These are phyloP conservation scores for Sandelia bainsii DNA, from an alignment of 2,797 vertebrate genomes.

Conservation along the genomic window DNA sequence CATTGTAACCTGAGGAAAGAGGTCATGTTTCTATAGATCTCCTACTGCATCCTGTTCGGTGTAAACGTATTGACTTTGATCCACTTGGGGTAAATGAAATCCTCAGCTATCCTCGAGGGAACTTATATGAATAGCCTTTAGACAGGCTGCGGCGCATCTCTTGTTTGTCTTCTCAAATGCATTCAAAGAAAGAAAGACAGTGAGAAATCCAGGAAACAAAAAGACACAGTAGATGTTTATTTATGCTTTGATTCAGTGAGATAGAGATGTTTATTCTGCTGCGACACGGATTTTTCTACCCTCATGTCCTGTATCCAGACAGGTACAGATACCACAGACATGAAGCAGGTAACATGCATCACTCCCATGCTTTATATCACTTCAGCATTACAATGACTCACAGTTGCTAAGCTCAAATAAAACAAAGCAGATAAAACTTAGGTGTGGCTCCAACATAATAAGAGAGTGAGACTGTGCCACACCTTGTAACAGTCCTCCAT, in stretches of 20 bases:
- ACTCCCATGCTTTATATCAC: constrained; percentile 7
- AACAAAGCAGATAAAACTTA: constrained; percentile 64
- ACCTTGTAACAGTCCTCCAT: constrained; percentile 53
- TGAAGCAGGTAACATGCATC: neutral
- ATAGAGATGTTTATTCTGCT: neutral
- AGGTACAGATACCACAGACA: constrained; percentile 6
- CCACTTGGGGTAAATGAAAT: constrained; percentile 13
- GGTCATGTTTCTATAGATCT: constrained; percentile 4
- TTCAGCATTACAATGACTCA: constrained; percentile 48
- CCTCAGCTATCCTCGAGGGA: neutral
- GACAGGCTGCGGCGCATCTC: neutral
- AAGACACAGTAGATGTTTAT: neutral
- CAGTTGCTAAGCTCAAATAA: constrained; percentile 51
- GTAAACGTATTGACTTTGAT: constrained; percentile 20
- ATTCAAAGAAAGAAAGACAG: constrained; percentile 11
- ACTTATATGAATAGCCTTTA: constrained; percentile 8
- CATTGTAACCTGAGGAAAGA: neutral
- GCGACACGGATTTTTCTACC: neutral
- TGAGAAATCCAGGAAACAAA: constrained; percentile 1
- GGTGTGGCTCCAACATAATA: constrained; percentile 63
- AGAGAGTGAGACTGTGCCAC: constrained; percentile 39
- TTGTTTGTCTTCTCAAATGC: constrained; percentile 7
- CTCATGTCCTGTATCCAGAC: neutral
- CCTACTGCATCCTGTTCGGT: neutral
- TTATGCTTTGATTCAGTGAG: neutral